A percentile compares a stretch with the other conserved stretches of the same genome.
Evolutionary conservation across 1,140 invertebrate genomes (phyloP).

Genomic region (Uloborus diversus): DNA sequence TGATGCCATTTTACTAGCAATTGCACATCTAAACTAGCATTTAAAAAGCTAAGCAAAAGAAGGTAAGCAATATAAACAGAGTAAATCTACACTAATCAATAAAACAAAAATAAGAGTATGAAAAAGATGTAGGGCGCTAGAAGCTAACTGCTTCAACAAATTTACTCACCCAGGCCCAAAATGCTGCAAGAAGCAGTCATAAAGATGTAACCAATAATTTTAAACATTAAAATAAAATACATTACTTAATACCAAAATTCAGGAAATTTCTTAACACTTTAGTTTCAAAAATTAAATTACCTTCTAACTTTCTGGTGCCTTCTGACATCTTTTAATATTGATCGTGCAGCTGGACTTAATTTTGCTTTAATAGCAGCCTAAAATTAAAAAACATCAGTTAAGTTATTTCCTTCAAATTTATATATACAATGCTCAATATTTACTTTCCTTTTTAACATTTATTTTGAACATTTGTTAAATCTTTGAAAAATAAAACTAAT

Average conservation of each 20-base stretch:
- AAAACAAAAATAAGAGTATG: no score
- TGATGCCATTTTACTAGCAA: no score
- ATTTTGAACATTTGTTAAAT: no score
- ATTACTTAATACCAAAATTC: not conserved
- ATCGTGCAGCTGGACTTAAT: slow-evolving; percentile 32
- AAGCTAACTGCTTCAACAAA: not conserved
- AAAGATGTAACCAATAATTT: slow-evolving; percentile 9
- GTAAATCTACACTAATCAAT: no score
- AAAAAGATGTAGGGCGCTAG: slow-evolving; percentile 6
- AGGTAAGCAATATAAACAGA: no score
- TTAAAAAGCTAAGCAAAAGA: no score
- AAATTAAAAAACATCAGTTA: not conserved
- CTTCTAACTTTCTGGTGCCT: slow-evolving; percentile 38
- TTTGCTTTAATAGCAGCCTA: slow-evolving; percentile 45
- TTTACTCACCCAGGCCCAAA: slow-evolving; percentile 28
- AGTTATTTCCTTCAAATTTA: no score
- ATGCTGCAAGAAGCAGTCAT: slow-evolving; percentile 33
- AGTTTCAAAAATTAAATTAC: slow-evolving; percentile 4
- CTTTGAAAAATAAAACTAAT: no score
- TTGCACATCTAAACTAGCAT: no score
- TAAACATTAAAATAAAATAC: not conserved
- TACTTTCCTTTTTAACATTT: no score
- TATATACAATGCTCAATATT: no score
- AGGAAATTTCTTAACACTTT: not conserved
- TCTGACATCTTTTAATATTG: slow-evolving; percentile 43